Percentiles rank a stretch among this genome's conserved stretches.
Conservation (phyloP, 2,888 invertebrate species). For the Leptinotarsa haldemani region DNA sequence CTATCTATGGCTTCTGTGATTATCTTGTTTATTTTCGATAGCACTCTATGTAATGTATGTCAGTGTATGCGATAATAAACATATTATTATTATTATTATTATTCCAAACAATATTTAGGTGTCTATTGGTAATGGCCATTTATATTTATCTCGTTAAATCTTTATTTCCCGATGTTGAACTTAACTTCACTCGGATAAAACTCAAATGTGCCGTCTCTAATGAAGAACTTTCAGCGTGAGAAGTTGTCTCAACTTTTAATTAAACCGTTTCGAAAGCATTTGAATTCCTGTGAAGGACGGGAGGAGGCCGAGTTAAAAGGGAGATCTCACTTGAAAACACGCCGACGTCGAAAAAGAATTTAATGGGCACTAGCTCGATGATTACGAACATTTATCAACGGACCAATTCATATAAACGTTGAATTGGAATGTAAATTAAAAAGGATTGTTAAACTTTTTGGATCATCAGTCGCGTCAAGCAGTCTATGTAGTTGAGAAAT, state of each 20-base stretch:
- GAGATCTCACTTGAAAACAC: not conserved
- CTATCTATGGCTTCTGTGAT: no score
- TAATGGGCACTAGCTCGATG: not conserved
- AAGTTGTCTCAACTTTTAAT: constrained; percentile 1
- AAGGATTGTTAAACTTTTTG: no score
- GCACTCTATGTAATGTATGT: no score
- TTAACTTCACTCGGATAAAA: not conserved
- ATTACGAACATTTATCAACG: not conserved
- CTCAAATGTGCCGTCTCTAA: not conserved
- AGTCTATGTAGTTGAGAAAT: no score
- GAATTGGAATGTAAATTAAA: not conserved
- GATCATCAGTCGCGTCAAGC: no score
- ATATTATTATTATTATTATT: no score
- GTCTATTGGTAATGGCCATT: not conserved
- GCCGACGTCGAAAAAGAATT: not conserved
- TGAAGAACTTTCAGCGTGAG: not conserved
- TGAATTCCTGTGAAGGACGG: not conserved
- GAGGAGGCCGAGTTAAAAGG: not conserved
- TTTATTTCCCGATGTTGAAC: not conserved
- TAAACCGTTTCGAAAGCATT: not conserved
- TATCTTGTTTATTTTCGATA: no score
- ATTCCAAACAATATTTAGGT: no score
- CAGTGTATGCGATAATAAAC: no score
- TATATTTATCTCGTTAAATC: not conserved
- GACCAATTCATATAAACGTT: not conserved